Base-by-base conservation (phyloP, 64 coral and sea anemone species). In the Pocillopora verrucosa region DNA sequence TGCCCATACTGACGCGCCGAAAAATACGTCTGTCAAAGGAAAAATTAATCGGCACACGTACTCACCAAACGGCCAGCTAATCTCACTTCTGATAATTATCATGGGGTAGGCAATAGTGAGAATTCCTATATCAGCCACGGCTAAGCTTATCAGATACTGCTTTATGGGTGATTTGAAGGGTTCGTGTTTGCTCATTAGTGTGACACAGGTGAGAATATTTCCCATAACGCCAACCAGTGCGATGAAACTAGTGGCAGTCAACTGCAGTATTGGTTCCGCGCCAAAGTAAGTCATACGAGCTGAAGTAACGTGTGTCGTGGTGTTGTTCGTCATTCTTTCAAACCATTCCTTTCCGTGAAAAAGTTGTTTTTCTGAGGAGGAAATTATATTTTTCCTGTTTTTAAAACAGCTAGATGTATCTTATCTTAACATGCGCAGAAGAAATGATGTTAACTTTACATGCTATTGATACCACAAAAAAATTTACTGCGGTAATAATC, bases 41-140 rank as follows among this genome's bases (percentile, higher is more conserved):
- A 63, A 89, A 2, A 89, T 59, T n/a, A 69, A 80, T 11, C 72
- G 58, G 76, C 88, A 89, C 0, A 80, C 16, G 61, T 68, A 80
- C n/a, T 80, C 88, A 38, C 88, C 88, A 20, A 89, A 41, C 16
- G 88, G 88, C 88, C 88, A 89, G 13, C 14, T 65, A 37, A 80
- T 37, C 9, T 36, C 34, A 3, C 19, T 37, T 57, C 76, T 38
- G 3, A 80, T 11, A 0, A 89, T 5, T 0, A 19, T 61, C 16
- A 62, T 2, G 4, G 88, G 88, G 11, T 22, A 60, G 20, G 67
- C 59, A 0, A 89, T 13, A 12, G 80, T 30, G 26, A 89, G 76
- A 17, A 67, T 79, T 17, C 59, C 88, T 13, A 89, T 59, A 24
- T 89, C 88, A 4, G 76, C 88, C 12, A 80, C 37, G 3, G 88